A percentile compares a stretch with the other conserved stretches of the same genome.
Conservation (phyloP, 2,797 vertebrate genomes). For the Galago senegalensis region DNA sequence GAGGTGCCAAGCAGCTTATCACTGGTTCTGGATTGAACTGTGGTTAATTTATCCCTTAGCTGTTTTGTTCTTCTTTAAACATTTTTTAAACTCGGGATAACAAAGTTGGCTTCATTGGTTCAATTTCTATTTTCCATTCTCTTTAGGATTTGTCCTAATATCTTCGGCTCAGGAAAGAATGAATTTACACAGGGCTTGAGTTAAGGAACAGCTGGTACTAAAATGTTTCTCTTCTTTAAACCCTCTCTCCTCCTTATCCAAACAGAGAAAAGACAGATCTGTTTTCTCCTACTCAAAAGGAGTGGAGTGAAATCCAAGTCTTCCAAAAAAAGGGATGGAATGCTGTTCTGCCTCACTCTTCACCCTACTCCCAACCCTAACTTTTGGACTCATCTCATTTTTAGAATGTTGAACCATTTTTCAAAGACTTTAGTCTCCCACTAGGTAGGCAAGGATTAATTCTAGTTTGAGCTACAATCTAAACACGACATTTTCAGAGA, state of each 20-base stretch:
- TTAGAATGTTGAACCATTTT: slow-evolving; percentile 69
- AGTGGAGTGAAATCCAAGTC: slow-evolving; percentile 73
- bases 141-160: slow-evolving; percentile 64
- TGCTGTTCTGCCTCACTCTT: slow-evolving; percentile 69
- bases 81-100: slow-evolving; percentile 20
- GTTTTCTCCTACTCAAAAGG: slow-evolving; percentile 78
- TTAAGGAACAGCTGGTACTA: slow-evolving; percentile 78
- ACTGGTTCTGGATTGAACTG: slow-evolving; percentile 36
- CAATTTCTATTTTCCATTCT: slow-evolving; percentile 56
- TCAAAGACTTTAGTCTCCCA: slow-evolving; percentile 65
- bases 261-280: slow-evolving; percentile 82
- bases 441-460: slow-evolving; percentile 54
- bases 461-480: slow-evolving; percentile 64
- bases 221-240: slow-evolving; percentile 80
- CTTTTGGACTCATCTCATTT: slow-evolving; percentile 68
- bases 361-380: slow-evolving; percentile 52
- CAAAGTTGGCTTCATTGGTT: slow-evolving; percentile 4
- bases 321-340: slow-evolving; percentile 71
- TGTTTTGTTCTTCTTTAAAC: background rate
- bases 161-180: slow-evolving; percentile 72
- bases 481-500: background rate
- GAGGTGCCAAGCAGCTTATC: background rate
- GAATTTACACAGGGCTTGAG: slow-evolving; percentile 66
- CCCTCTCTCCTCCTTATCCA: slow-evolving; percentile 78
- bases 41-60: background rate